Conservation (phyloP, 2,888 invertebrate species). For the Protula sp. region DNA sequence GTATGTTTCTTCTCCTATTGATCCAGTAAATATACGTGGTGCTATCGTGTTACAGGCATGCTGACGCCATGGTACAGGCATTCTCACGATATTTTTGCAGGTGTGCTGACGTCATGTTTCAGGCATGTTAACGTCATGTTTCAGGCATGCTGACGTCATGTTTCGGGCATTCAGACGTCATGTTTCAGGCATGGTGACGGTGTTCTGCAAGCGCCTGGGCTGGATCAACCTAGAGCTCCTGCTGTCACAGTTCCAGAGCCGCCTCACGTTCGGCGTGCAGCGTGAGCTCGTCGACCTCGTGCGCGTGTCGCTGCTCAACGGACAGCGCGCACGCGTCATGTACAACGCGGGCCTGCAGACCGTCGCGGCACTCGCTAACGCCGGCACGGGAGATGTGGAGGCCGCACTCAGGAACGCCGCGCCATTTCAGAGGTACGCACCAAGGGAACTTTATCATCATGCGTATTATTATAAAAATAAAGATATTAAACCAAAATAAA, state of each 20-base stretch:
- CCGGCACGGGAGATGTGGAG: constrained; percentile 67
- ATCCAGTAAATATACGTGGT: no score
- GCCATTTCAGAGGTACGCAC: constrained; percentile 74
- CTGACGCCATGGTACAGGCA: no score
- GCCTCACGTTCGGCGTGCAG: constrained; percentile 89
- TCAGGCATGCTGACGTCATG: no score
- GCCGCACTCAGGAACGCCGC: constrained; percentile 70
- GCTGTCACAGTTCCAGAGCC: constrained; percentile 85
- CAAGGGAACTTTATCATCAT: no score
- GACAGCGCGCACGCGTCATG: constrained; percentile 58
- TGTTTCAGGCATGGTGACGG: constrained; percentile 93
- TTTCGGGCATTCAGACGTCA: no score
- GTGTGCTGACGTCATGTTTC: no score
- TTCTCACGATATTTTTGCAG: no score
- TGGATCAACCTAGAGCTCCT: constrained; percentile 87
- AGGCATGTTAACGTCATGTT: no score
- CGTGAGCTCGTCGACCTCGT: constrained; percentile 83
- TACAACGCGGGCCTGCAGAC: constrained; percentile 62
- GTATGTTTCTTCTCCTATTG: no score
- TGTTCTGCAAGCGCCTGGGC: constrained; percentile 87
- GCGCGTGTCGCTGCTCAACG: constrained; percentile 74
- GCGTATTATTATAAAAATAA: background rate
- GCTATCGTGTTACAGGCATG: no score
- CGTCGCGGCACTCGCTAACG: constrained; percentile 72
- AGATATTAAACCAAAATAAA: background rate